Conservation (phyloP, 2,797 vertebrate species). For the Microchirus variegatus region DNA sequence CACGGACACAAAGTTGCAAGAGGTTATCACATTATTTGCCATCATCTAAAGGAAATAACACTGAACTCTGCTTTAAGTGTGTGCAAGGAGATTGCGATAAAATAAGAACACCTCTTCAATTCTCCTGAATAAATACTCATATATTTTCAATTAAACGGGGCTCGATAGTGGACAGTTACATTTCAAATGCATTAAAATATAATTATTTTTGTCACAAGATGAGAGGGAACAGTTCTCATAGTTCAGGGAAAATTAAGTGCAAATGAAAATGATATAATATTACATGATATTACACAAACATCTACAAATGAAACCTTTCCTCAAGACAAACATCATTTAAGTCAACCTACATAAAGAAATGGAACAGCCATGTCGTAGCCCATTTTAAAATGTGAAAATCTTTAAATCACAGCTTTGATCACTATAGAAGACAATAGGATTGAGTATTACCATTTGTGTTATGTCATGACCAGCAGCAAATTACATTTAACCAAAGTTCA, state of each 20-base stretch:
- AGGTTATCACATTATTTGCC: slow-evolving; percentile 69
- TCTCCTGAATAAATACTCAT: slow-evolving; percentile 59
- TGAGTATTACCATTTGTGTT: too few relatives aligned
- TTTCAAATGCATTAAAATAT: slow-evolving; percentile 63
- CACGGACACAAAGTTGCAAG: slow-evolving; percentile 48
- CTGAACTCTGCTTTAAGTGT: slow-evolving; percentile 33
- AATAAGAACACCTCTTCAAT: slow-evolving; percentile 52
- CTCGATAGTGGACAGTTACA: slow-evolving; percentile 53
- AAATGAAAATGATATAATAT: slow-evolving; percentile 41
- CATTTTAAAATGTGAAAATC: too few relatives aligned
- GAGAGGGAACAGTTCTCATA: slow-evolving; percentile 32
- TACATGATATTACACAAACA: slow-evolving; percentile 16
- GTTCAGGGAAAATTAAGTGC: slow-evolving; percentile 35
- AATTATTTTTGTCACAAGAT: slow-evolving; percentile 41
- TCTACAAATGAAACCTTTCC: slow-evolving; percentile 20
- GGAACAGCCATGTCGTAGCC: too few relatives aligned
- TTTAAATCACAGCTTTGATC: too few relatives aligned
- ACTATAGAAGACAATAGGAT: too few relatives aligned
- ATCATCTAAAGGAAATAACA: slow-evolving; percentile 62
- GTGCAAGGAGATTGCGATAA: slow-evolving; percentile 38
- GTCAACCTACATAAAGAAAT: too few relatives aligned
- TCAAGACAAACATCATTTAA: slow-evolving; percentile 7
- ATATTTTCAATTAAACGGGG: slow-evolving; percentile 52
- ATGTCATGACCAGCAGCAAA: too few relatives aligned
- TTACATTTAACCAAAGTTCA: too few relatives aligned